Conservation (phyloP, 2,113 vertebrate species). For the Chrysochloris asiatica region DNA sequence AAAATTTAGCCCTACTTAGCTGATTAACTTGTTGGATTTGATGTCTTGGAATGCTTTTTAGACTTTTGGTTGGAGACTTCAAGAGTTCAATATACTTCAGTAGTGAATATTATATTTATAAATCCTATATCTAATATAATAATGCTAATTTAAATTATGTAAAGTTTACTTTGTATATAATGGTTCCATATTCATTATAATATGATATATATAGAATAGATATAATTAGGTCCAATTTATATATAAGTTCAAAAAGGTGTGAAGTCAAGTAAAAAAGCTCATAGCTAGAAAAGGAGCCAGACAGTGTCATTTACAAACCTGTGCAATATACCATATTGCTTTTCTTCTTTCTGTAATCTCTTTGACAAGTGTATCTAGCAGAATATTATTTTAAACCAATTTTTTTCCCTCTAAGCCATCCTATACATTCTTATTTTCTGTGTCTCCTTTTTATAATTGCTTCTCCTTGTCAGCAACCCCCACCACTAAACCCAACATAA, state of each 20-base stretch:
- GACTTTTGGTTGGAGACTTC: not conserved
- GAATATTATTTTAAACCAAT: not conserved
- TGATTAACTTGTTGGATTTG: slow-evolving; percentile 7
- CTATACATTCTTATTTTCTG: not conserved
- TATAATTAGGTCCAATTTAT: not conserved
- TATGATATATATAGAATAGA: not conserved
- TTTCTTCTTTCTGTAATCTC: not conserved
- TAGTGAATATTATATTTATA: not conserved
- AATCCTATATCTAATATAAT: not conserved
- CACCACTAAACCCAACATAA: not conserved
- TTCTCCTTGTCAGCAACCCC: not conserved
- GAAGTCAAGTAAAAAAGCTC: not conserved
- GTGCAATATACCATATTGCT: not conserved
- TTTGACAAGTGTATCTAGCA: not conserved
- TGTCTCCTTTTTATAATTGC: not conserved
- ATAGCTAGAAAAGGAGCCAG: not conserved
- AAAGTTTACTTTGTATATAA: not conserved
- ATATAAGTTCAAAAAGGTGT: not conserved
- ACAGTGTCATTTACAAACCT: not conserved
- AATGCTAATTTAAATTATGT: not conserved
- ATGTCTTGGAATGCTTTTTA: not conserved
- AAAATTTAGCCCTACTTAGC: slow-evolving; percentile 33
- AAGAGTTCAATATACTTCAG: not conserved
- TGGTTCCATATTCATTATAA: not conserved
- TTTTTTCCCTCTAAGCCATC: not conserved